These are phyloP conservation scores for Congeria kusceri DNA, from an alignment of 2,888 invertebrate genomes.

Conservation along the genomic window DNA sequence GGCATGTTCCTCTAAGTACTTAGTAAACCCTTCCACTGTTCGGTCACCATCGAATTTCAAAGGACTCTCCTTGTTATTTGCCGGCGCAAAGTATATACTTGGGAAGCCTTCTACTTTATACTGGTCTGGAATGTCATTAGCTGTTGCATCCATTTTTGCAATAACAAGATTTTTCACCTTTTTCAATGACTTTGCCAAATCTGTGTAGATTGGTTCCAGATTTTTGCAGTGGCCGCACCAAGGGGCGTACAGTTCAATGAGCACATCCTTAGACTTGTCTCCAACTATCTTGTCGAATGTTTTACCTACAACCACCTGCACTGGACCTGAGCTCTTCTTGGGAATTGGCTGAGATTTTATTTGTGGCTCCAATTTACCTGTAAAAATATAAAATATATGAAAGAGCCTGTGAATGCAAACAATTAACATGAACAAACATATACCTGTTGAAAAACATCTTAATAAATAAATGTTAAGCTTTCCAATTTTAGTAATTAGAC, in stretches of 20 bases:
- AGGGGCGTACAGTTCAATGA: conserved; percentile 88
- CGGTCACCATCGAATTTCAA: conserved; percentile 83
- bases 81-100: conserved; percentile 86
- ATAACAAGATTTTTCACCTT: conserved; percentile 82
- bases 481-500: no score
- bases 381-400: no score
- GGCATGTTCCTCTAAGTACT: conserved; percentile 82
- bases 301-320: conserved; percentile 87
- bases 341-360: conserved; percentile 87
- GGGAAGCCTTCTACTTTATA: conserved; percentile 86
- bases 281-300: conserved; percentile 87
- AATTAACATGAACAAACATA: no score
- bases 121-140: conserved; percentile 86
- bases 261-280: conserved; percentile 86
- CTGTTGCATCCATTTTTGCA: conserved; percentile 86
- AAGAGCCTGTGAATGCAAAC: no score
- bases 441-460: no score
- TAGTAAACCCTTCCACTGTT: conserved; percentile 81
- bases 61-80: conserved; percentile 83
- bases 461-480: no score
- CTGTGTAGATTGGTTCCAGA: conserved; percentile 86
- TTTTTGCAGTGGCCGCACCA: conserved; percentile 88
- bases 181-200: conserved; percentile 83
- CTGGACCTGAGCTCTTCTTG: conserved; percentile 86
- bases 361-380: conserved; percentile 86